phyloP scores from a whole-genome alignment of 2,888 invertebrate species.

The Drosophila birchii region DNA sequence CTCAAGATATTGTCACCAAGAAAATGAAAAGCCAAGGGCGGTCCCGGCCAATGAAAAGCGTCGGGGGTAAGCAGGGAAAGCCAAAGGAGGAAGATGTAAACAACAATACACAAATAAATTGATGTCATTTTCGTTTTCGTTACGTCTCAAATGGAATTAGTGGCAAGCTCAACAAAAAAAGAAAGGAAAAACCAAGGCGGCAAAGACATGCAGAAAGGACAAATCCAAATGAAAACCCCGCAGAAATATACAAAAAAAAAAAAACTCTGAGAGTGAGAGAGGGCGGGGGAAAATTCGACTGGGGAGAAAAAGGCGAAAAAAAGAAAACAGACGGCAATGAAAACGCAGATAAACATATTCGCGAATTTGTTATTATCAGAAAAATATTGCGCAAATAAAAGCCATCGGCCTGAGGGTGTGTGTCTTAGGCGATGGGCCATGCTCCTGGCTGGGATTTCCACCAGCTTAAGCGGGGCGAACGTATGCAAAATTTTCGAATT shows the following conservation, averaged over 20 bases:
- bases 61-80: constrained; percentile 6
- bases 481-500: constrained; percentile 71
- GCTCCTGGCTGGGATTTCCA: constrained; percentile 10
- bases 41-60: constrained; percentile 28
- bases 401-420: constrained; percentile 28
- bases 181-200: constrained; percentile 32
- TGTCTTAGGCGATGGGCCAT: background rate
- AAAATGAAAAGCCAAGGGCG: constrained; percentile 28
- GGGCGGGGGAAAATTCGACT: constrained; percentile 4
- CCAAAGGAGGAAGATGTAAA: constrained; percentile 36
- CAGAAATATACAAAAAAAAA: constrained; percentile 3
- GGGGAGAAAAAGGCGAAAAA: constrained; percentile 2
- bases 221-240: constrained; percentile 40
- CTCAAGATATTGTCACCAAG: constrained; percentile 36
- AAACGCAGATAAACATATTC: constrained; percentile 82
- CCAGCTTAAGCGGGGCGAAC: constrained; percentile 49
- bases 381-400: constrained; percentile 79
- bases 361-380: constrained; percentile 82
- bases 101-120: constrained; percentile 76
- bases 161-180: constrained; percentile 57
- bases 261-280: background rate
- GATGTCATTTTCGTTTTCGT: constrained; percentile 81
- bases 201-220: constrained; percentile 59
- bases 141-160: constrained; percentile 80
- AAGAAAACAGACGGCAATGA: constrained; percentile 66